phyloP scores from a whole-genome alignment of 2,888 invertebrate genomes.

The Heteromyza rotundicornis region DNA sequence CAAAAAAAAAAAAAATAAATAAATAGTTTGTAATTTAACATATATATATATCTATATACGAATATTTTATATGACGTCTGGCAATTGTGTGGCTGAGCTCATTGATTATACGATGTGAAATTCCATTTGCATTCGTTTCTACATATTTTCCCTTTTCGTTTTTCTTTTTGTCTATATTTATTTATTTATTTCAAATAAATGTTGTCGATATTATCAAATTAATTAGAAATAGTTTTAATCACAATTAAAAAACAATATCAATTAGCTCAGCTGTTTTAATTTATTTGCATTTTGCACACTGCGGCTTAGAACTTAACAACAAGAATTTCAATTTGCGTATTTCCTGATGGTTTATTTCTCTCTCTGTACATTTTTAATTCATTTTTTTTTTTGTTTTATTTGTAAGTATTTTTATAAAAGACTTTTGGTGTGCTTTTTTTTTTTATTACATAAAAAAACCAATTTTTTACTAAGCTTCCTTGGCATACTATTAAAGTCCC shows the following conservation, averaged over 20 bases:
- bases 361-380: neutral
- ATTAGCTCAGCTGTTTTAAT: slow-evolving; percentile 51
- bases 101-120: too few species aligned
- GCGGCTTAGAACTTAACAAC: slow-evolving; percentile 54
- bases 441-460: too few species aligned
- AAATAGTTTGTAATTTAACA: slow-evolving; percentile 54
- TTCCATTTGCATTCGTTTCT: too few species aligned
- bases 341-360: neutral
- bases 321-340: slow-evolving; percentile 31
- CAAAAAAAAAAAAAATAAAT: too few species aligned
- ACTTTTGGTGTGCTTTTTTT: too few species aligned
- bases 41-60: neutral
- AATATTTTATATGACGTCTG: slow-evolving; percentile 19
- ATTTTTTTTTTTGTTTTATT: neutral
- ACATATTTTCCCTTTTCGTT: too few species aligned
- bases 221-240: neutral
- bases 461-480: too few species aligned
- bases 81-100: slow-evolving; percentile 18
- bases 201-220: neutral
- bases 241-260: slow-evolving; percentile 29
- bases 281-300: slow-evolving; percentile 62
- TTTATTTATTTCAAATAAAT: neutral
- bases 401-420: neutral
- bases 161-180: neutral
- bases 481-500: too few species aligned